Conservation (phyloP, 2,888 invertebrate species). For the Emmelina monodactyla region DNA sequence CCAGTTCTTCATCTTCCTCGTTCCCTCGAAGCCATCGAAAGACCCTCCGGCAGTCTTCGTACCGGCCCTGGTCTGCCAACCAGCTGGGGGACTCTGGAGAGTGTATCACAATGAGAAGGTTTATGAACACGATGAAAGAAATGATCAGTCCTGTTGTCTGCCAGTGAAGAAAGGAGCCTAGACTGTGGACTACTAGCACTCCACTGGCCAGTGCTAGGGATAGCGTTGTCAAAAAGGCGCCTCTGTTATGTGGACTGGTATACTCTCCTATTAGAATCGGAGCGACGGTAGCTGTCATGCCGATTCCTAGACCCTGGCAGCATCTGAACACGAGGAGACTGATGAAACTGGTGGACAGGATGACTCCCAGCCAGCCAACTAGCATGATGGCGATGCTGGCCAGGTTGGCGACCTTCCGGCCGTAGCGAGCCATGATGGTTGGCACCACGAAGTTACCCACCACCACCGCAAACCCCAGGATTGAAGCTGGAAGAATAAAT, state of each 20-base stretch:
- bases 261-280: constrained; percentile 60
- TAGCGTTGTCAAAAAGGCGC: constrained; percentile 61
- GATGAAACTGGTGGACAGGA: constrained; percentile 31
- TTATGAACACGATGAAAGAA: constrained; percentile 38
- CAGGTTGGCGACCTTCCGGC: constrained; percentile 56
- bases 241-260: constrained; percentile 62
- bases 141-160: constrained; percentile 52
- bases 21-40: constrained; percentile 63
- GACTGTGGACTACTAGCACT: constrained; percentile 61
- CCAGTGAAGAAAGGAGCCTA: constrained; percentile 67
- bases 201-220: constrained; percentile 64
- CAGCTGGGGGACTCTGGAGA: constrained; percentile 70
- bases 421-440: constrained; percentile 58
- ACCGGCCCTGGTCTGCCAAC: constrained; percentile 61
- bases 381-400: constrained; percentile 46
- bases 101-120: constrained; percentile 34
- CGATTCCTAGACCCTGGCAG: constrained; percentile 46
- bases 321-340: constrained; percentile 29
- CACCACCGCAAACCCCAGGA: constrained; percentile 35
- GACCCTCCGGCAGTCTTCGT: constrained; percentile 54
- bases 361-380: constrained; percentile 61
- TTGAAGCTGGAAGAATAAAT: constrained; percentile 30
- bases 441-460: constrained; percentile 36
- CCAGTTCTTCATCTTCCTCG: constrained; percentile 36
- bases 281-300: constrained; percentile 45